Base-by-base conservation (phyloP, 2,888 invertebrate species). In the Brenthis hecate region DNA sequence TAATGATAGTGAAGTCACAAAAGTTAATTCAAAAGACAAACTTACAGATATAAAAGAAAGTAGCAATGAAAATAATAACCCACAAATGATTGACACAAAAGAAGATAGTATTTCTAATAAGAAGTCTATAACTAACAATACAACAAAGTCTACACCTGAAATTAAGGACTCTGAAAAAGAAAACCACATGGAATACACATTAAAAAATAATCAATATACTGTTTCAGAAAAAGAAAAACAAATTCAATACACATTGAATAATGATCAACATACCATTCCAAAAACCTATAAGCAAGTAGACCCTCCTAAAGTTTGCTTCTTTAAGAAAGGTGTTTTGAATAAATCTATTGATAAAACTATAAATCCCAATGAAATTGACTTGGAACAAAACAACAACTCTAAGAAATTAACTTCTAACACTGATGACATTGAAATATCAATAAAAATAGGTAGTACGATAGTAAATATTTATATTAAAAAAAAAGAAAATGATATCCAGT, bases 401-500 rank as follows among this genome's bases (percentile, higher is more conserved):
- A 74, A 77, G 72, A 60, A 74, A 63, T 73, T 70, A 63, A 73
- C 62, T 54, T 47, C 56, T 48, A 79, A 77, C 71, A 70, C 79
- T 70, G 88, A 90, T 74, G 87, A 92, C 69, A 87, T 92, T 73
- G 83, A 88, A 75, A 91, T 92, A 62, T 84, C 86, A 19, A 89
- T 92, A 48, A 91, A 85, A 85, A 81, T 88, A 58, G 89, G 91
- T 13, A 85, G 80, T 73, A 87, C 84, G 43, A 66, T 87, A 53
- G 83, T 91, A 62, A 91, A 89, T 74, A 87, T 92, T 73, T 75
- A 81, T 32, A 89, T 92, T 50, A 85, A 86, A 71, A 87, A 87
- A 71, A 88, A 89, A 70, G 80, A 85, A 55, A 86, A 83, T 78
- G 84, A 89, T 81, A 76, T 86, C 3, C 79, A 87, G 69, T 74